Conservation (phyloP, 2,797 vertebrate species). For the Channa striata region DNA sequence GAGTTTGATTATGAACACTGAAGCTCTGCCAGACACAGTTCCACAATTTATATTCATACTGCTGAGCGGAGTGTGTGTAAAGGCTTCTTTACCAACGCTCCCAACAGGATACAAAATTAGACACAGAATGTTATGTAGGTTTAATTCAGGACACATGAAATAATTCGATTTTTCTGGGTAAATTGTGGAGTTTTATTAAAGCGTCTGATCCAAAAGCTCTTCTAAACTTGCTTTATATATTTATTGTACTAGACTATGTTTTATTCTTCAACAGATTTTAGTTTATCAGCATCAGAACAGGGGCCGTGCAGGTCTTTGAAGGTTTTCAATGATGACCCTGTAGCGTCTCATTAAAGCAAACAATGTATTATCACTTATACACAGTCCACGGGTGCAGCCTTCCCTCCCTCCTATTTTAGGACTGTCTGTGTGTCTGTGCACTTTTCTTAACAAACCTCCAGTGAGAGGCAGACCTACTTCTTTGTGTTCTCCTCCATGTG, state of each 20-base stretch:
- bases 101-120: conserved; percentile 4
- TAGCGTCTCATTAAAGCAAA: conserved; percentile 19
- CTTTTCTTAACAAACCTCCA: conserved; percentile 50
- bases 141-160: conserved; percentile 2
- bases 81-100: conserved; percentile 14
- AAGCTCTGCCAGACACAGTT: conserved; percentile 8
- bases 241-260: neutral
- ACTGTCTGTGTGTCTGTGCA: conserved; percentile 18
- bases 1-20: conserved; percentile 19
- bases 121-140: neutral
- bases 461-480: conserved; percentile 86
- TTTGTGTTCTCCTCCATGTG: conserved; percentile 90
- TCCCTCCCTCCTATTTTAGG: conserved; percentile 18
- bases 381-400: conserved; percentile 26
- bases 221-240: neutral
- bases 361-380: conserved; percentile 8
- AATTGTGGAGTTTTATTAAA: no score
- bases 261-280: conserved; percentile 12
- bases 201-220: neutral
- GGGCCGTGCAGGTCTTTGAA: neutral
- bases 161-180: neutral
- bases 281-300: neutral
- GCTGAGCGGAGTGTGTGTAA: neutral
- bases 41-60: conserved; percentile 19
- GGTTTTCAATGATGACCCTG: conserved; percentile 1